Conservation (phyloP, 2,888 invertebrate species). For the Aporophyla nigra region DNA sequence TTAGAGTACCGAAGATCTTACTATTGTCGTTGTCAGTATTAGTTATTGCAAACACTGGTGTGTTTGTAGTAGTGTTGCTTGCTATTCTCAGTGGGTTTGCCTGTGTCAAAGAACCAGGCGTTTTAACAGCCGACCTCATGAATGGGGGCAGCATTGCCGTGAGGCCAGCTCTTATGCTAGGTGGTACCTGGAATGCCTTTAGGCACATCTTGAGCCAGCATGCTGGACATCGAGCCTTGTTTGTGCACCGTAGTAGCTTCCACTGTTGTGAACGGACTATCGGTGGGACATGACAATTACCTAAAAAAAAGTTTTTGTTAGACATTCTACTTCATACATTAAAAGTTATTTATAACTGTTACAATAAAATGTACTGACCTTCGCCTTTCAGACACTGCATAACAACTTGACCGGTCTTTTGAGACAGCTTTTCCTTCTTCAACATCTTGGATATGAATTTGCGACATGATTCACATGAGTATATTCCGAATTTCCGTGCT, state of each 20-base stretch:
- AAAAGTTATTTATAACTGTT: slow-evolving; percentile 1
- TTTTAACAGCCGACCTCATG: slow-evolving; percentile 88
- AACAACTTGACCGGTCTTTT: slow-evolving; percentile 88
- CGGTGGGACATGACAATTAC: slow-evolving; percentile 94
- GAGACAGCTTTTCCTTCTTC: slow-evolving; percentile 92
- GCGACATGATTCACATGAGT: slow-evolving; percentile 96
- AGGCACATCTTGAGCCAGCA: slow-evolving; percentile 97
- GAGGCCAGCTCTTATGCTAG: slow-evolving; percentile 92
- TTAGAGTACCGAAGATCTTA: slow-evolving; percentile 82
- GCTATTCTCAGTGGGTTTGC: slow-evolving; percentile 81
- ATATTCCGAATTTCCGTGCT: slow-evolving; percentile 95
- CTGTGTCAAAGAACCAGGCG: slow-evolving; percentile 75
- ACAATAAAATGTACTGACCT: slow-evolving; percentile 77
- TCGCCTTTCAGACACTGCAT: slow-evolving; percentile 93
- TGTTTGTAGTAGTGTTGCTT: slow-evolving; percentile 72
- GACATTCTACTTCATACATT: slow-evolving; percentile 13
- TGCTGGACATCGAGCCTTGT: slow-evolving; percentile 95
- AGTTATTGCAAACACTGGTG: slow-evolving; percentile 79
- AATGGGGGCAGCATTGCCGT: slow-evolving; percentile 93
- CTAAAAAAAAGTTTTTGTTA: slow-evolving; percentile 75
- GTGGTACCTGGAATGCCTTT: slow-evolving; percentile 94
- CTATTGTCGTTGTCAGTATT: slow-evolving; percentile 81
- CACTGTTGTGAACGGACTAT: slow-evolving; percentile 93
- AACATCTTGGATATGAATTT: slow-evolving; percentile 96
- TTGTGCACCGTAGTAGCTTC: slow-evolving; percentile 93